phyloP scores from a whole-genome alignment of 2,888 invertebrate species.

The Leptopilina syphax region DNA sequence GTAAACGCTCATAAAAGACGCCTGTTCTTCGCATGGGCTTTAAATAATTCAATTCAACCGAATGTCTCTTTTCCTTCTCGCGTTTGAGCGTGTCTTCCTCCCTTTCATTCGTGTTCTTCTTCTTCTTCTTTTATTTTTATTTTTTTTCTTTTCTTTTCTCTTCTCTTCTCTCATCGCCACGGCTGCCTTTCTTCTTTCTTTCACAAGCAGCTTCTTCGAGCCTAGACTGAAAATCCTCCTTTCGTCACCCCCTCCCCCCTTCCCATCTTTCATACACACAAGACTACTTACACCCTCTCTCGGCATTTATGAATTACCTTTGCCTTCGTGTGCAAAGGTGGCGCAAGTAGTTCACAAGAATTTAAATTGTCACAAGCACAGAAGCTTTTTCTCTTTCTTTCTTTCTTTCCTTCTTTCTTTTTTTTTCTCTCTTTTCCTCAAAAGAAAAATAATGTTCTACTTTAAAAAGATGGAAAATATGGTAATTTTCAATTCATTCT shows the following conservation, averaged over 20 bases:
- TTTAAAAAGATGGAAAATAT: constrained; percentile 5
- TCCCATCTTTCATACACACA: background rate
- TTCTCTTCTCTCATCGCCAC: constrained; percentile 47
- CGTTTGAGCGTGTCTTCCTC: constrained; percentile 49
- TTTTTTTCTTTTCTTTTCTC: constrained; percentile 57
- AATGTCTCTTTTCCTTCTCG: constrained; percentile 64
- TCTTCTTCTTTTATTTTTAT: constrained; percentile 55
- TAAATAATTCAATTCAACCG: constrained; percentile 75
- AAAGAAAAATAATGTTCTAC: background rate
- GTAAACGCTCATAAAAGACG: constrained; percentile 72
- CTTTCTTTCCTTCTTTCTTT: too few relatives aligned
- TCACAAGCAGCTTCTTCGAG: background rate
- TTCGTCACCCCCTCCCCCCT: background rate
- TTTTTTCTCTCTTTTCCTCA: background rate
- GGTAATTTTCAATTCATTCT: constrained; percentile 4
- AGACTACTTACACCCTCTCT: background rate
- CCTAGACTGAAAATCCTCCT: constrained; percentile 12
- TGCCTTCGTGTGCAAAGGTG: background rate
- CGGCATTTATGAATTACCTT: background rate
- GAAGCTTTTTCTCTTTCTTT: background rate
- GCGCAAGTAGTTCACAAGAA: background rate
- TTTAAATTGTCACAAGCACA: constrained; percentile 13
- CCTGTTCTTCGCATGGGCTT: constrained; percentile 70
- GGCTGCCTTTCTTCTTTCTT: constrained; percentile 40
- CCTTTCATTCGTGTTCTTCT: constrained; percentile 55